Evolutionary conservation across 2,888 invertebrate species (phyloP).

Genomic region (Rhopalosiphum nymphaeae): DNA sequence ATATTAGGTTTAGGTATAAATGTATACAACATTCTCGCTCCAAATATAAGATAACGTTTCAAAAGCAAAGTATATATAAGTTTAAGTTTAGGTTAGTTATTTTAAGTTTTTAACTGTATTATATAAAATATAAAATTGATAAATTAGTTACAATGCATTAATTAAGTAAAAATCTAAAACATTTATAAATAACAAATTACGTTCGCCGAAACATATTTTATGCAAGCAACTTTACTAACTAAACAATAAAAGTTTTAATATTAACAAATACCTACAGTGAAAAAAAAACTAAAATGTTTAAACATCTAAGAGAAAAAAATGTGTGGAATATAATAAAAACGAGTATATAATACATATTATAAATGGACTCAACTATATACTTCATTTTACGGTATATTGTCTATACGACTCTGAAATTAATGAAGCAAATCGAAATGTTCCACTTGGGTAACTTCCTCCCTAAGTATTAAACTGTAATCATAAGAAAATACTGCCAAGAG

Average conservation of each 20-base stretch:
- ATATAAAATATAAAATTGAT: neutral
- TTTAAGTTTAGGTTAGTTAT: too few species aligned
- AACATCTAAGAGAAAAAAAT: neutral
- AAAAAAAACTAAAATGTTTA: constrained; percentile 26
- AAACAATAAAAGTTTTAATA: constrained; percentile 19
- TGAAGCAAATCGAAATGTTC: constrained; percentile 60
- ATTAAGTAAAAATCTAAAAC: neutral
- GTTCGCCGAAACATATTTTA: neutral
- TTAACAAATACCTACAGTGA: neutral
- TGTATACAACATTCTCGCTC: neutral
- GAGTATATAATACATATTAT: constrained; percentile 25
- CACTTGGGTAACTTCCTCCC: constrained; percentile 34
- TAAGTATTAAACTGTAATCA: constrained; percentile 54
- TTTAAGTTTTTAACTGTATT: neutral
- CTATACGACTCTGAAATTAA: constrained; percentile 40
- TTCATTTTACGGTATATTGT: constrained; percentile 19
- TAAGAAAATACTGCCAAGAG: constrained; percentile 51
- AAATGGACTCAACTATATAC: constrained; percentile 37
- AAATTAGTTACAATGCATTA: neutral
- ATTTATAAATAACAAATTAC: neutral
- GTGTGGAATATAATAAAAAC: neutral
- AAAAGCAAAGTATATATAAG: neutral
- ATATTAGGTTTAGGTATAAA: neutral
- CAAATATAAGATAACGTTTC: neutral
- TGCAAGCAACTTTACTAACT: neutral